Evolutionary conservation across 2,888 invertebrate genomes (phyloP), one percentile per base, ranked within the genome.

Genomic region (Polydesmus complanatus): DNA sequence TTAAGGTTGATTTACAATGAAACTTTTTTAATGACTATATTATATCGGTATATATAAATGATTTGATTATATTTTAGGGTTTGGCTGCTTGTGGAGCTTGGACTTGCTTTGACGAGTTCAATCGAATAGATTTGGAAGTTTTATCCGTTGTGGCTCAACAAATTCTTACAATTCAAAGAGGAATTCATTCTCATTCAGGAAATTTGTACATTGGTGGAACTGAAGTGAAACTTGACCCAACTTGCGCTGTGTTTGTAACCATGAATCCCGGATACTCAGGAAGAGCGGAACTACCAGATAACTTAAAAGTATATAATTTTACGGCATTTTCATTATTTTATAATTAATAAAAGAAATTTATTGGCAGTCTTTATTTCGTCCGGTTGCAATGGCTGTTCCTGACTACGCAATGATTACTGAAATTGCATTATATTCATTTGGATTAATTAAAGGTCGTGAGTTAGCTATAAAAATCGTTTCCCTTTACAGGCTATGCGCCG

Each of bases 101-200:
- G 92, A 86, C 91, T 8, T 93, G 93, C 73, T 92, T 93, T 77
- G 92, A 93, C 73, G 77, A 77, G 68, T 66, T 67, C 78, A 92
- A 94, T 77, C 82, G 93, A 65, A 92, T 93, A 67, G 91, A 92
- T 71, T 76, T 92, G 70, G 92, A 93, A 73, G 92, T 93, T 61
- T 74, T 95, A 61, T 93, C 93, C 1, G 92, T 94, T 62, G 89
- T 94, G 26, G 92, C 92, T 22, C 94, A 94, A 76, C 94, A 94
- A 78, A 91, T 95, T 74, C 80, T 87, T 61, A 87, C 87, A 72
- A 91, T 95, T 72, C 91, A 92, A 78, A 81, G 85, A 70, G 93
- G 92, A 0, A 85, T 93, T 66, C 81, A 84, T 61, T 81, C 85
- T 61, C 80, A 82, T 64, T 53, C 66, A 11, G 67, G 67, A 18